These are phyloP conservation scores for Steinernema khuongi DNA, from an alignment of 1,140 invertebrate species.

Conservation along the genomic window DNA sequence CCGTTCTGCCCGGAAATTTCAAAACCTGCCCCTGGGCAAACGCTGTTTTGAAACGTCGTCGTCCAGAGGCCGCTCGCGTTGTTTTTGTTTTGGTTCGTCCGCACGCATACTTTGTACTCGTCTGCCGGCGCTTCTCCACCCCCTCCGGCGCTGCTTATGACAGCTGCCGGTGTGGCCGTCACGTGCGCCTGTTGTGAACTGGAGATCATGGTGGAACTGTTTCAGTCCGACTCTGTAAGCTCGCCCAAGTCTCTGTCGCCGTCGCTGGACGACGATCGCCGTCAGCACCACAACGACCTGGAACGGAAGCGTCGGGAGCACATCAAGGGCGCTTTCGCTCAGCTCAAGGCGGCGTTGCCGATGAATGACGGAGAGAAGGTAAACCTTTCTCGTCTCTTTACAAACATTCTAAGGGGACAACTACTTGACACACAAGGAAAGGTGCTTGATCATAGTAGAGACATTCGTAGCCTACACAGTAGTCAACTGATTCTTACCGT, in stretches of 20 bases:
- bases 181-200: not conserved
- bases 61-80: not conserved
- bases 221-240: slow-evolving; percentile 10
- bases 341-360: slow-evolving; percentile 30
- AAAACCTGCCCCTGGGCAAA: not conserved
- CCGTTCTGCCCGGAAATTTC: not conserved
- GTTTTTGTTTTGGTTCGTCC: not conserved
- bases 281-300: slow-evolving; percentile 39
- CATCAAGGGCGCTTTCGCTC: slow-evolving; percentile 34
- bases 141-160: not conserved
- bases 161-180: not conserved
- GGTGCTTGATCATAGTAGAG: no score
- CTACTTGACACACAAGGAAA: not conserved
- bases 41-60: not conserved
- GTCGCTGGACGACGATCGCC: slow-evolving; percentile 33
- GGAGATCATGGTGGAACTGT: not conserved
- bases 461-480: no score
- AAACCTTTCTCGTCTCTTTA: not conserved
- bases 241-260: slow-evolving; percentile 33
- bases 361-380: slow-evolving; percentile 38
- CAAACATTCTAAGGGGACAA: not conserved
- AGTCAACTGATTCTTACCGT: no score
- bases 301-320: slow-evolving; percentile 33
- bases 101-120: not conserved
- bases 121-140: not conserved